These are phyloP conservation scores for Charanyca ferruginea DNA, from an alignment of 2,888 invertebrate genomes.

Conservation along the genomic window DNA sequence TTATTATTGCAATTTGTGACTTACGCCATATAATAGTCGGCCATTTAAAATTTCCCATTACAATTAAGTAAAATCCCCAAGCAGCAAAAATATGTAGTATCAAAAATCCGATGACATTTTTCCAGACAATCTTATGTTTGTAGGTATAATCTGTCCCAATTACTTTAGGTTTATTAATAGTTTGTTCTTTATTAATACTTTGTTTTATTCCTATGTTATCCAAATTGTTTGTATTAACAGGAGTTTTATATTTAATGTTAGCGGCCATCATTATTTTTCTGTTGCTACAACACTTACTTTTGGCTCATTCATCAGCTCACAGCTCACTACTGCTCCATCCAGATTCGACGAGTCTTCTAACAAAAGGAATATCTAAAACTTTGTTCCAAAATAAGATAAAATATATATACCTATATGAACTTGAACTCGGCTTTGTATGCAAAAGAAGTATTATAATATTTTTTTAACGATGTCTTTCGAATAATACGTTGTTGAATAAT, in stretches of 20 bases:
- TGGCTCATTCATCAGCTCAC: constrained; percentile 4
- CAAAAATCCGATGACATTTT: constrained; percentile 91
- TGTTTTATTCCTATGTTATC: neutral
- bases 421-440: constrained; percentile 51
- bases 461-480: no score
- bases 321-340: constrained; percentile 12
- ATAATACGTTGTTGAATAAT: no score
- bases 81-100: constrained; percentile 88
- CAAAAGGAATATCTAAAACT: no score
- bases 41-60: constrained; percentile 68
- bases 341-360: no score
- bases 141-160: constrained; percentile 78
- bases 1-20: constrained; percentile 48
- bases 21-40: constrained; percentile 76
- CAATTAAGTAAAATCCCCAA: constrained; percentile 81
- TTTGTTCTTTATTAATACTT: neutral
- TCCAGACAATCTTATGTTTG: constrained; percentile 91
- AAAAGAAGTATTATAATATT: constrained; percentile 13
- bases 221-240: neutral
- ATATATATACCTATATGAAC: no score
- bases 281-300: neutral
- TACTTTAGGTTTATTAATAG: constrained; percentile 37
- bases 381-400: no score
- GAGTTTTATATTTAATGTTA: constrained; percentile 21
- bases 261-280: constrained; percentile 31